Conservation (phyloP, 2,113 vertebrate genomes). For the Cervus canadensis region DNA sequence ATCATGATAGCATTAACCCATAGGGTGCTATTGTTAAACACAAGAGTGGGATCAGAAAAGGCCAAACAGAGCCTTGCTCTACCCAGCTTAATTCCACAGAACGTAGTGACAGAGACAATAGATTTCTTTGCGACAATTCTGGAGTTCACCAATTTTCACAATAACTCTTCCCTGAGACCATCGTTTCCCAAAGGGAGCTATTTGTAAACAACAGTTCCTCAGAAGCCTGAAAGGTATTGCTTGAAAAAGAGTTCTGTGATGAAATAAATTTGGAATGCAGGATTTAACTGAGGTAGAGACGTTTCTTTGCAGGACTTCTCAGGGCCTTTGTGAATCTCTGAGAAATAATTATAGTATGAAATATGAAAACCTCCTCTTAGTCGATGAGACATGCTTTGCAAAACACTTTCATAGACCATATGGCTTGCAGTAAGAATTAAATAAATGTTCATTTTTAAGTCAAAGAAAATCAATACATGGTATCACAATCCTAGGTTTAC, state of each 20-base stretch:
- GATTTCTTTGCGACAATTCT: neutral
- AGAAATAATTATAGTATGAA: neutral
- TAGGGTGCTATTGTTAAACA: neutral
- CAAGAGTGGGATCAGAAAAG: neutral
- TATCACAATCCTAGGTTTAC: neutral
- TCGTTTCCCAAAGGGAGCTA: neutral
- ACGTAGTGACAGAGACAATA: neutral
- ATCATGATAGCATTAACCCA: neutral
- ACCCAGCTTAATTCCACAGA: neutral
- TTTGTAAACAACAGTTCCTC: neutral
- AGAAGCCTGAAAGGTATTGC: neutral
- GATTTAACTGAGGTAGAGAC: neutral
- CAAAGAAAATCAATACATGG: neutral
- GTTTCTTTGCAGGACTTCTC: constrained; percentile 20
- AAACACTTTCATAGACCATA: neutral
- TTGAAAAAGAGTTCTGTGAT: neutral
- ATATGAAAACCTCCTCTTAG: neutral
- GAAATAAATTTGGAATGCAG: neutral
- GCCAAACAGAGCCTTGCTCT: neutral
- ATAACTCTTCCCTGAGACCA: neutral
- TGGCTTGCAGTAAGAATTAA: neutral
- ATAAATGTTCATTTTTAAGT: neutral
- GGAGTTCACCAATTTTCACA: neutral
- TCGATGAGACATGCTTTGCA: neutral
- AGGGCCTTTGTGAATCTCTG: neutral